These are phyloP conservation scores for Aporophyla nigra DNA, from an alignment of 2,888 invertebrate species.

Conservation along the genomic window DNA sequence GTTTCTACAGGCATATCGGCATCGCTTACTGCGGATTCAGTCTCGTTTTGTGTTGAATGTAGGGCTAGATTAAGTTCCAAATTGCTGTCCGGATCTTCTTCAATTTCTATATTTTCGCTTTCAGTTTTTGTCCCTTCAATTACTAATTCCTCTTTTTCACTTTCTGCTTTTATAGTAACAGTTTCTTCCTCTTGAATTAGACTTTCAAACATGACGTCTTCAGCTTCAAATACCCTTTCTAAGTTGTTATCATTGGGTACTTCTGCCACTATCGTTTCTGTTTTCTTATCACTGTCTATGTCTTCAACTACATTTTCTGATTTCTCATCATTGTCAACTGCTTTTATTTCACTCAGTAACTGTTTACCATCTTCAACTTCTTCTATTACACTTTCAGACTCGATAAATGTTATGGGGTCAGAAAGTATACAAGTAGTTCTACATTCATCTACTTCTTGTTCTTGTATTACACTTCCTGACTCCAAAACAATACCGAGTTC, in stretches of 20 bases:
- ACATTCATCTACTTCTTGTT: neutral
- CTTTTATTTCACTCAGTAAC: neutral
- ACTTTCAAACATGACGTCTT: neutral
- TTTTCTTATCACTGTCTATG: neutral
- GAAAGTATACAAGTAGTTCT: neutral
- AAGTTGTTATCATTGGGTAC: neutral
- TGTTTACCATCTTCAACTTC: neutral
- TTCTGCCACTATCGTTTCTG: neutral
- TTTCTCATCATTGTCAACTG: neutral
- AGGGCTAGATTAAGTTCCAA: conserved; percentile 79
- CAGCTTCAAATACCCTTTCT: neutral
- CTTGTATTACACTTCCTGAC: neutral
- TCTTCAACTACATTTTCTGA: neutral
- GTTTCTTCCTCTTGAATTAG: neutral
- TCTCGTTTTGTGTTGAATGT: conserved; percentile 64
- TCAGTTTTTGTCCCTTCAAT: neutral
- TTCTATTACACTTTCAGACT: neutral
- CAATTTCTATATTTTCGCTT: neutral
- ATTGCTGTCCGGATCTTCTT: conserved; percentile 37
- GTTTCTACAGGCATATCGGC: conserved; percentile 22
- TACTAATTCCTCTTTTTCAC: neutral
- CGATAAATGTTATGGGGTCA: neutral
- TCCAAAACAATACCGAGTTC: neutral
- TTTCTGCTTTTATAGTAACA: neutral
- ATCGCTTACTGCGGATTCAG: conserved; percentile 20